A percentile compares a stretch with the other conserved stretches of the same genome.
These are phyloP conservation scores for Cinara cedri DNA, from an alignment of 2,888 invertebrate genomes.

Conservation along the genomic window DNA sequence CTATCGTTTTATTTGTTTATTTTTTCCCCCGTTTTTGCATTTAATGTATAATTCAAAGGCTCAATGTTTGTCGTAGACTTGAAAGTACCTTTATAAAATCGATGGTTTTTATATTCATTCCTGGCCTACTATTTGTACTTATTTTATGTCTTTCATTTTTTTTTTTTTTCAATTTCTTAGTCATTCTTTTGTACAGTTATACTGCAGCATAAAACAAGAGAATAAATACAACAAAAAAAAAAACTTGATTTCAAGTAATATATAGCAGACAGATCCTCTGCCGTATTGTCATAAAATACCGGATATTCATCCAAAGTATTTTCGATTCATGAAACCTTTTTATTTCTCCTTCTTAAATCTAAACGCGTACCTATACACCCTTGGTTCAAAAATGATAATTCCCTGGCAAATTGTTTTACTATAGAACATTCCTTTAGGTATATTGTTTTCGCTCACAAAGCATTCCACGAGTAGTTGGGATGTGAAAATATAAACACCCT, in stretches of 20 bases:
- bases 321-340: constrained; percentile 17
- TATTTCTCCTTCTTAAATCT: not conserved
- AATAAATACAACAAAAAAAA: constrained; percentile 12
- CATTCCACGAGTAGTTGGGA: constrained; percentile 36
- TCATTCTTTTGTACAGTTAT: constrained; percentile 24
- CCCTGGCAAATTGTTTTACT: constrained; percentile 39
- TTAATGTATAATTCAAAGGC: constrained; percentile 55
- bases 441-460: constrained; percentile 37
- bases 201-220: constrained; percentile 19
- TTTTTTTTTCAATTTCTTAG: constrained; percentile 46
- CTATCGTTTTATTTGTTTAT: constrained; percentile 48
- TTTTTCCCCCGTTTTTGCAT: constrained; percentile 45
- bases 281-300: constrained; percentile 31
- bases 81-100: constrained; percentile 39
- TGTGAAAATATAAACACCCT: constrained; percentile 60
- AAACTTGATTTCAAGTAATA: constrained; percentile 6
- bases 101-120: constrained; percentile 39
- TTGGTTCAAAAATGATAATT: constrained; percentile 29
- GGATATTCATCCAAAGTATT: constrained; percentile 30
- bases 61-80: constrained; percentile 40
- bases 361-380: not conserved
- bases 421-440: constrained; percentile 34
- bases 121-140: not conserved
- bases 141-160: constrained; percentile 1
- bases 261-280: not conserved